Percentiles rank a stretch among this genome's conserved stretches.
Evolutionary conservation across 1,140 invertebrate genomes (phyloP).

Genomic region (Myzus persicae): DNA sequence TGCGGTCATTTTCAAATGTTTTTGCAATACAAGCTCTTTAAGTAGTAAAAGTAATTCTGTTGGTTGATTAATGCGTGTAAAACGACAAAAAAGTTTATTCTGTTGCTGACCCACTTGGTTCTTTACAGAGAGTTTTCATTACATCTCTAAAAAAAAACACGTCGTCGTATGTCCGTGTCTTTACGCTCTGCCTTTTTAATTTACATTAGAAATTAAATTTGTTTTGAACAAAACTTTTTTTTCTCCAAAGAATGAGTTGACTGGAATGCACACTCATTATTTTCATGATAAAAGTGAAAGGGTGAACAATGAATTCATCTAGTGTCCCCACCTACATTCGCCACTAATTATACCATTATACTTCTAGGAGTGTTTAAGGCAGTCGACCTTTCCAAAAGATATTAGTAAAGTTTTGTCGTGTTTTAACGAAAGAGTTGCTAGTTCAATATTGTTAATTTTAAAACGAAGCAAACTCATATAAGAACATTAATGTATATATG

Average conservation of each 20-base stretch:
- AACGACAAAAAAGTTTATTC: conserved; percentile 9
- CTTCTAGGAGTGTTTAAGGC: neutral
- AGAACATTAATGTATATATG: neutral
- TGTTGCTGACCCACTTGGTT: neutral
- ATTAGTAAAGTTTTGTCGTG: neutral
- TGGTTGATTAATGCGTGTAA: neutral
- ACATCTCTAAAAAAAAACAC: neutral
- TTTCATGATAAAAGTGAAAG: neutral
- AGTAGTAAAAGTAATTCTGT: neutral
- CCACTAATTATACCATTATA: conserved; percentile 12
- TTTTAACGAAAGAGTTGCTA: neutral
- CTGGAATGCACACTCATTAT: neutral
- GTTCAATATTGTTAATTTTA: neutral
- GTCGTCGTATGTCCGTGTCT: neutral
- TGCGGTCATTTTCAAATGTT: neutral
- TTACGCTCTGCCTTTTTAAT: conserved; percentile 21
- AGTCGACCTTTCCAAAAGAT: neutral
- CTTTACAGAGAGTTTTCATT: conserved; percentile 5
- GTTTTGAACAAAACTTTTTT: conserved; percentile 3
- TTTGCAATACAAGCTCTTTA: neutral
- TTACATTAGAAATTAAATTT: conserved; percentile 29
- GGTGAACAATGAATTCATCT: neutral
- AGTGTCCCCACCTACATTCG: neutral
- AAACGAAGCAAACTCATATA: neutral
- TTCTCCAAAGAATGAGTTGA: neutral